These are phyloP conservation scores for Catamblyrhynchus diadema DNA, from an alignment of 2,797 vertebrate species.

Conservation along the genomic window DNA sequence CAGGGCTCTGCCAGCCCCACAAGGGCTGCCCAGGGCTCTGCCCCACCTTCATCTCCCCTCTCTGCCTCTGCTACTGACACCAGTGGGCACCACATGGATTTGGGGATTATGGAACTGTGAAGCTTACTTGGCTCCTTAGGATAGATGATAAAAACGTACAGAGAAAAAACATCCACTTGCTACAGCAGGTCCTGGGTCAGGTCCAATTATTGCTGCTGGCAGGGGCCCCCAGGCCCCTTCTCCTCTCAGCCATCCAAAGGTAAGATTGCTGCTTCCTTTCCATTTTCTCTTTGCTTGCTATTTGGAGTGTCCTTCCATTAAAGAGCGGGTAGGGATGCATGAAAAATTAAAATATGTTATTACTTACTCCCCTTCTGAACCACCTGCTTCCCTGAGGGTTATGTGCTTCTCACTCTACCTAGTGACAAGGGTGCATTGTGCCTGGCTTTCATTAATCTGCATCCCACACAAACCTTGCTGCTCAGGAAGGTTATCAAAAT, in stretches of 20 bases:
- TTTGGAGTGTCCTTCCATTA: neutral
- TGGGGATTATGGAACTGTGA: neutral
- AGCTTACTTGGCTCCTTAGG: neutral
- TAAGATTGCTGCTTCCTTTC: neutral
- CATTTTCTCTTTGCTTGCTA: neutral
- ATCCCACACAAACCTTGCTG: slow-evolving; percentile 18
- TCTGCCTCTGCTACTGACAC: neutral
- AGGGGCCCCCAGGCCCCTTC: neutral
- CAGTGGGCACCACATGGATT: fast-evolving
- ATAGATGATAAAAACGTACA: neutral
- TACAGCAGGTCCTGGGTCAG: fast-evolving
- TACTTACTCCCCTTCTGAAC: slow-evolving; percentile 42
- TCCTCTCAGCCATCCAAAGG: neutral
- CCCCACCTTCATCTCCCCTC: fast-evolving
- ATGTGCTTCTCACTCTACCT: slow-evolving; percentile 32
- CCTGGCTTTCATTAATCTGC: slow-evolving; percentile 49
- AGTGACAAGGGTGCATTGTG: slow-evolving; percentile 6
- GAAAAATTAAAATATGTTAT: slow-evolving; percentile 59
- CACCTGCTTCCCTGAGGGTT: slow-evolving; percentile 24
- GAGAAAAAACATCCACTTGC: neutral
- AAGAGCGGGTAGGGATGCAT: neutral
- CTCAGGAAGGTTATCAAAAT: slow-evolving; percentile 44
- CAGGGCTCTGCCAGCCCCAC: fast-evolving
- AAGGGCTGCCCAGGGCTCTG: neutral
- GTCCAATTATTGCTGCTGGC: neutral